These are phyloP conservation scores for Liodrosophila aerea DNA, from an alignment of 2,888 invertebrate genomes.

Conservation along the genomic window DNA sequence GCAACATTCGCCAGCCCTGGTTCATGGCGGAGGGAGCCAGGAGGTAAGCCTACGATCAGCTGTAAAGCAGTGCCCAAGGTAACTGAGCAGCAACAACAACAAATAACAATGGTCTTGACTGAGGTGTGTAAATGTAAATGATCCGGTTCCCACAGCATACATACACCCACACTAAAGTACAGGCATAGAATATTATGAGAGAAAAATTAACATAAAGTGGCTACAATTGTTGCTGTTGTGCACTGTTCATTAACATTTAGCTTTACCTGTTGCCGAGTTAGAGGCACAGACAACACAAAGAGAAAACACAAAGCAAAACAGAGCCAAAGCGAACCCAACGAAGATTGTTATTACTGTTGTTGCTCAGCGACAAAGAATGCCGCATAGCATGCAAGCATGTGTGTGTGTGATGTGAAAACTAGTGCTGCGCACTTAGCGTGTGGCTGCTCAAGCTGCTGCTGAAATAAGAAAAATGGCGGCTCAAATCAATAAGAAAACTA, in stretches of 20 bases:
- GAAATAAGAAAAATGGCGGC: too few relatives aligned
- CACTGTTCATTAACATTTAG: slow-evolving; percentile 23
- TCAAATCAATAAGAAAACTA: too few relatives aligned
- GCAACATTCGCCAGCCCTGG: slow-evolving; percentile 26
- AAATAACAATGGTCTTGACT: slow-evolving; percentile 8
- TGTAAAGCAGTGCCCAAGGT: slow-evolving; percentile 24
- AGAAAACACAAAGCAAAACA: slow-evolving; percentile 50
- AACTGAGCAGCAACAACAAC: slow-evolving; percentile 3
- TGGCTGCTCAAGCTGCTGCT: too few relatives aligned
- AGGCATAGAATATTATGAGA: neutral
- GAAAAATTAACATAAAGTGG: slow-evolving; percentile 7
- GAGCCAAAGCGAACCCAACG: slow-evolving; percentile 26
- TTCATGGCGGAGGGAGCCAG: slow-evolving; percentile 3
- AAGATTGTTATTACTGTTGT: slow-evolving; percentile 34
- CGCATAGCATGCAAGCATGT: slow-evolving; percentile 1
- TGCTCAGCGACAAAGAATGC: slow-evolving; percentile 43
- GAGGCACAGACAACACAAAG: slow-evolving; percentile 22
- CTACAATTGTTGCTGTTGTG: slow-evolving; percentile 31
- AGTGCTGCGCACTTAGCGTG: neutral
- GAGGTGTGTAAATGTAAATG: slow-evolving; percentile 32
- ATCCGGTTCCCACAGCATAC: slow-evolving; percentile 32
- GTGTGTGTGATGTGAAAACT: neutral
- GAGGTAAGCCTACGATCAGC: slow-evolving; percentile 11
- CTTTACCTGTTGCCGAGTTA: slow-evolving; percentile 21
- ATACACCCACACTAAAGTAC: neutral